Evolutionary conservation across 1,140 invertebrate species (phyloP), one percentile per base, ranked within the genome.

Genomic region (Microplitis demolitor): DNA sequence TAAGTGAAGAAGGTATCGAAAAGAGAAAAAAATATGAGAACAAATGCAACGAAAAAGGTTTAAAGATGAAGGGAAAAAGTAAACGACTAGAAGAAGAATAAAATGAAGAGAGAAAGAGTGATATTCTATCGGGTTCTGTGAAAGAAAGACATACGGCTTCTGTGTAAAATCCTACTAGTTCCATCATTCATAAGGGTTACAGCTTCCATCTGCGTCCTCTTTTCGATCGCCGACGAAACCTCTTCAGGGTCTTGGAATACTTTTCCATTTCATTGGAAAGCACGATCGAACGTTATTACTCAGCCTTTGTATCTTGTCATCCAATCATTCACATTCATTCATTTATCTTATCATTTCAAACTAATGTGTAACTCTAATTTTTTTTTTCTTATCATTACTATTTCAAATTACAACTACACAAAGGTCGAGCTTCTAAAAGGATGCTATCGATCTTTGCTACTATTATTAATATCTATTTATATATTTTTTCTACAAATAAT

Each of bases 151-250:
- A 33, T 72, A 72, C 14, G 56, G 64, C 31, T 67, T 72, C 71
- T n/a, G 34, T 39, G 35, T 63, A 67, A 62, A 69, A 64, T 72
- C 62, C 53, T 34, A 67, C 54, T 67, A 61, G 53, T 61, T 72
- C 71, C 71, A 67, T 72, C 71, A 72, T 72, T 72, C 71, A 67
- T 72, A 61, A 72, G 54, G 54, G 56, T 34, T 45, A 13, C 33
- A 64, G 31, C 35, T 67, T 34, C 66, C 53, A 68, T 66, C 62
- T 71, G 33, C 24, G 50, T 66, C 35, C 37, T 50, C 60, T 50
- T 64, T 71, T 54, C 45, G 16, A 24, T 13, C 8, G 39, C 5
- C 39, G 39, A 58, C 14, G 63, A 66, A 72, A 66, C 63, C 70
- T 63, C 35, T 66, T 56, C 33, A 67, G 66, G 13, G 33, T 56